These are phyloP conservation scores for Pterostichus niger DNA, from an alignment of 2,888 invertebrate genomes.

Conservation along the genomic window DNA sequence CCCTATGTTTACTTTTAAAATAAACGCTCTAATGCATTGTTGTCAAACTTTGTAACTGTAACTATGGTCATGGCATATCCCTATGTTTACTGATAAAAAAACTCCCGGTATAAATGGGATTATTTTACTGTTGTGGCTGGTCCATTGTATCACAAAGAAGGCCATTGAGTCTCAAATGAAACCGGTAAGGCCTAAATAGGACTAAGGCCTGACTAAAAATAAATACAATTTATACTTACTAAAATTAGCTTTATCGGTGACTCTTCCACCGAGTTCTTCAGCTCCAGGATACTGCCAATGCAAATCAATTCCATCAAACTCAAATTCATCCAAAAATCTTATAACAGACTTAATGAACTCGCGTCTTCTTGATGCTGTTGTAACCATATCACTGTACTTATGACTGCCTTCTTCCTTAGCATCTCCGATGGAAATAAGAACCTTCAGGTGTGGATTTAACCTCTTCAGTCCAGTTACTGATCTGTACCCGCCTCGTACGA, in stretches of 20 bases:
- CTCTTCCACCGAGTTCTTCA: slow-evolving; percentile 76
- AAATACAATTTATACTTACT: slow-evolving; percentile 40
- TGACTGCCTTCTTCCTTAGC: slow-evolving; percentile 81
- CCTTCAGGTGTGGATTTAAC: slow-evolving; percentile 83
- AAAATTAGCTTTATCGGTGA: slow-evolving; percentile 80
- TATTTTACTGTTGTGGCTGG: no score
- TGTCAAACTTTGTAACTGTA: no score
- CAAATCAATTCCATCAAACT: slow-evolving; percentile 90
- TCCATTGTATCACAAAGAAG: no score
- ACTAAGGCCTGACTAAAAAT: no score
- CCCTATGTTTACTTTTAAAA: no score
- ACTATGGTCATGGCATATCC: no score
- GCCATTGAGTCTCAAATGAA: no score
- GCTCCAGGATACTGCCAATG: slow-evolving; percentile 87
- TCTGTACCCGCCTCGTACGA: slow-evolving; percentile 88
- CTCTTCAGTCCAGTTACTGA: slow-evolving; percentile 84
- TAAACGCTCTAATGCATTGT: no score
- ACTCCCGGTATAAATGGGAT: no score
- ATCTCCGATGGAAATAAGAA: slow-evolving; percentile 87
- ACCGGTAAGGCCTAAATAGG: no score
- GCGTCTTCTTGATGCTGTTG: slow-evolving; percentile 78
- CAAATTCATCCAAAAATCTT: slow-evolving; percentile 82
- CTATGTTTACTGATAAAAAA: no score
- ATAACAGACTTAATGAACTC: slow-evolving; percentile 84
- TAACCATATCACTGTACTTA: slow-evolving; percentile 83